Evolutionary conservation across 2,797 vertebrate species (phyloP).

Genomic region (Mus minutoides): DNA sequence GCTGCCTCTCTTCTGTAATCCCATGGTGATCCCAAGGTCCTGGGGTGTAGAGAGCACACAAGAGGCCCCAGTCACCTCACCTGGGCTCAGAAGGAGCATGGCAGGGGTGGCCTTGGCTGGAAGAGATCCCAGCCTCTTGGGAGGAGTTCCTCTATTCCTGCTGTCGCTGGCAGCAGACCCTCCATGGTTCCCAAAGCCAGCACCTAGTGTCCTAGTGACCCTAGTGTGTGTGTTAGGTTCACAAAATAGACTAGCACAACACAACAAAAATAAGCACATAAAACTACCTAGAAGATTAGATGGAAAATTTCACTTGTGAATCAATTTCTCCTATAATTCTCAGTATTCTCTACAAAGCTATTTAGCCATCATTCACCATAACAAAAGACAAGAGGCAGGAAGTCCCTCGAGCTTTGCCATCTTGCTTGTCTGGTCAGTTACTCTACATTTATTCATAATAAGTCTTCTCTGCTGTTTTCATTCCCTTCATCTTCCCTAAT

Average conservation of each 20-base stretch:
- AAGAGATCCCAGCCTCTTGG: too few species aligned
- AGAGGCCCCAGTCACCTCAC: too few species aligned
- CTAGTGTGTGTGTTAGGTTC: background rate
- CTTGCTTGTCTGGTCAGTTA: background rate
- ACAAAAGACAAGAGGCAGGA: background rate
- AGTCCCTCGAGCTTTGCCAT: background rate
- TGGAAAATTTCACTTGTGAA: background rate
- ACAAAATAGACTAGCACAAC: background rate
- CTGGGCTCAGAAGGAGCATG: too few species aligned
- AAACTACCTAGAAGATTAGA: conserved; percentile 37
- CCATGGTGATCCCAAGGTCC: too few species aligned
- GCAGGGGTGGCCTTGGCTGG: too few species aligned
- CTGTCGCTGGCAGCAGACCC: too few species aligned
- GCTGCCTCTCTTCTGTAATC: too few species aligned
- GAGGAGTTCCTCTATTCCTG: background rate
- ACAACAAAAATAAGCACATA: conserved; percentile 63
- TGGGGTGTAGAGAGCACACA: too few species aligned
- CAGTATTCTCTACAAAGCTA: background rate
- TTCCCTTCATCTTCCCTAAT: background rate
- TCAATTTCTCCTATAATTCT: background rate
- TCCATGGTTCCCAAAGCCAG: too few species aligned
- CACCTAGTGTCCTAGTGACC: too few species aligned
- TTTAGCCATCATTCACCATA: background rate
- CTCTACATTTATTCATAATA: background rate
- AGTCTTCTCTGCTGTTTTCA: background rate